phyloP scores from a whole-genome alignment of 2,113 vertebrate species.

The Uria lomvia region DNA sequence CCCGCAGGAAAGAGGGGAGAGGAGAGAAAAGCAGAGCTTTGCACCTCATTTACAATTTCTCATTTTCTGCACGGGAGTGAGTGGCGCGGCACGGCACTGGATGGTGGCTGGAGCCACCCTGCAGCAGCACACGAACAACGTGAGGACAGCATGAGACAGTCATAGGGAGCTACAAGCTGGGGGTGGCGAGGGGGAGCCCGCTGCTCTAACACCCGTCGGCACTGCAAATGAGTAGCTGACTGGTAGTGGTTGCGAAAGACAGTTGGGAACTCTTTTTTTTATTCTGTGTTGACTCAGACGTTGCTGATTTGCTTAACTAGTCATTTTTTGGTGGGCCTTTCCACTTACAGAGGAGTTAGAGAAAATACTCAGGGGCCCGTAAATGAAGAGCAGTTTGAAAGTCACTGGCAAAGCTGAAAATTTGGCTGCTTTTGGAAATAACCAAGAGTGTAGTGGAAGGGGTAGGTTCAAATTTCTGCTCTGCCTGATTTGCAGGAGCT shows the following conservation, averaged over 20 bases:
- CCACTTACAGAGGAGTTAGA: background rate
- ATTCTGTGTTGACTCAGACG: background rate
- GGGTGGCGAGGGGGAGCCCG: background rate
- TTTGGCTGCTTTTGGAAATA: background rate
- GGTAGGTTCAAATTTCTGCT: background rate
- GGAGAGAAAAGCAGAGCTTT: background rate
- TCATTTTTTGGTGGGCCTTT: background rate
- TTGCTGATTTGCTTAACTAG: background rate
- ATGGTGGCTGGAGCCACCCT: background rate
- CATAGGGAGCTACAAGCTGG: background rate
- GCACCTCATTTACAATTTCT: background rate
- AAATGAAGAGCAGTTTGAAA: background rate
- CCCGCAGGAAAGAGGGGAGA: background rate
- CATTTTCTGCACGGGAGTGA: background rate
- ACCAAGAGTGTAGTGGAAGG: background rate
- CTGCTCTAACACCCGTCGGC: fast-evolving
- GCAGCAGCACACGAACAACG: fast-evolving
- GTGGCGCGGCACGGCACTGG: fast-evolving
- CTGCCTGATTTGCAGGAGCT: background rate
- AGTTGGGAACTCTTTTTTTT: background rate
- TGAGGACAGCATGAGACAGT: background rate
- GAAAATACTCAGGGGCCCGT: background rate
- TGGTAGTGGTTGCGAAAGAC: background rate
- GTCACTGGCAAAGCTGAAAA: background rate
- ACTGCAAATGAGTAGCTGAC: background rate